Evolutionary conservation across 2,113 vertebrate species (phyloP).

Genomic region (Cyanoramphus novaezelandiae): DNA sequence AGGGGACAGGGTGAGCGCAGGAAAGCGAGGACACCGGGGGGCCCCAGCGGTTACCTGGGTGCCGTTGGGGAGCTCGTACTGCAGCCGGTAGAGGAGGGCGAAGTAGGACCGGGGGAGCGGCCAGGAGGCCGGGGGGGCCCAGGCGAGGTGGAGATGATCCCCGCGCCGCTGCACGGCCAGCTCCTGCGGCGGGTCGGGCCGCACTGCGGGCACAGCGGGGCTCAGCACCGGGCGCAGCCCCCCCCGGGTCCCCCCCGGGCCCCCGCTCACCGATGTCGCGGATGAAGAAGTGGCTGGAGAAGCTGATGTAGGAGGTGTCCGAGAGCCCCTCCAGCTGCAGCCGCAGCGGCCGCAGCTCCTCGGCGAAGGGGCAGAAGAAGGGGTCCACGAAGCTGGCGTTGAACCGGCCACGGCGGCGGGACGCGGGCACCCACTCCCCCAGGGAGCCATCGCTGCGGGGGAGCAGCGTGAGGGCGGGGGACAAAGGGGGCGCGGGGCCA

Average conservation of each 20-base stretch:
- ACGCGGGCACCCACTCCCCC: not conserved
- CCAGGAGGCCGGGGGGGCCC: constrained; percentile 51
- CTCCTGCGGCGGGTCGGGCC: not conserved
- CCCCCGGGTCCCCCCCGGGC: fast-evolving
- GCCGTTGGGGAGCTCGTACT: not conserved
- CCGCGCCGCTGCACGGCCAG: not conserved
- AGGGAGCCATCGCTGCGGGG: not conserved
- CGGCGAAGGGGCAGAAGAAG: constrained; percentile 27
- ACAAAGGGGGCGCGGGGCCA: fast-evolving
- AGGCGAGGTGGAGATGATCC: not conserved
- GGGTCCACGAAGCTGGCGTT: not conserved
- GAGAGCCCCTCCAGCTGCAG: constrained; percentile 43
- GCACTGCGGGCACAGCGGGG: not conserved
- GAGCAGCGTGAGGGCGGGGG: not conserved
- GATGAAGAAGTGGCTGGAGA: not conserved
- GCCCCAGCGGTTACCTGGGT: not conserved
- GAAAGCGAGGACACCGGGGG: fast-evolving
- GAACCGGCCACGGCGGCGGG: fast-evolving
- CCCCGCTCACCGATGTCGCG: not conserved
- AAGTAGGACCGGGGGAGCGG: constrained; percentile 27
- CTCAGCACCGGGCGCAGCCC: not conserved
- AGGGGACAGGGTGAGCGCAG: not conserved
- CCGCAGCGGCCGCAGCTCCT: not conserved
- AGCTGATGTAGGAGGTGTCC: not conserved
- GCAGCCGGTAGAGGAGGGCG: not conserved